A percentile compares a stretch with the other conserved stretches of the same genome.
These are phyloP conservation scores for Drosophila neoperkinsi DNA, from an alignment of 2,888 invertebrate species.

Conservation along the genomic window DNA sequence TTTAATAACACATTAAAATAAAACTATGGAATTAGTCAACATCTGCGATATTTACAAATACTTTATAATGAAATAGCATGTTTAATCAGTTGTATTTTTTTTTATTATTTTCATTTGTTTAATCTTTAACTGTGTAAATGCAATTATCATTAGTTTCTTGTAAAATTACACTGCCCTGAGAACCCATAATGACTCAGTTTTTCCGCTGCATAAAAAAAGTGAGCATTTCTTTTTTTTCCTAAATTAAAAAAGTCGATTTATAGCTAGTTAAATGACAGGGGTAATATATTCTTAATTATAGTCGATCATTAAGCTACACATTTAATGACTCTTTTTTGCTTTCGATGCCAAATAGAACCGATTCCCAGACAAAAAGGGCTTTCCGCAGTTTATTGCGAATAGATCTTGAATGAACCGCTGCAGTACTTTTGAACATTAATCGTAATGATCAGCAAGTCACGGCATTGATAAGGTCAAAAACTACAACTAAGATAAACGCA, in stretches of 20 bases:
- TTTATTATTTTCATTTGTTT: neutral
- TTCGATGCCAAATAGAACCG: constrained; percentile 5
- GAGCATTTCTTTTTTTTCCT: neutral
- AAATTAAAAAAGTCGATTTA: constrained; percentile 6
- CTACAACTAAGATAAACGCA: constrained; percentile 10
- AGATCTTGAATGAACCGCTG: neutral
- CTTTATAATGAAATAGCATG: neutral
- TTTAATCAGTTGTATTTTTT: too few species aligned
- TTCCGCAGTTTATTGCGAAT: constrained; percentile 10
- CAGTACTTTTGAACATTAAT: constrained; percentile 7
- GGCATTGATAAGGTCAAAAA: constrained; percentile 17
- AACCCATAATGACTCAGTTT: constrained; percentile 10
- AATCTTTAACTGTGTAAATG: neutral
- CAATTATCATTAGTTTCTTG: constrained; percentile 9
- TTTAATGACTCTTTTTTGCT: constrained; percentile 31
- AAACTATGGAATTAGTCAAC: neutral
- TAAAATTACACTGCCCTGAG: neutral
- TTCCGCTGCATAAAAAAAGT: constrained; percentile 7
- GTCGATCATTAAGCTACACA: constrained; percentile 36
- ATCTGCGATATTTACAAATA: neutral
- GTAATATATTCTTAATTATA: constrained; percentile 21
- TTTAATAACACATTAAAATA: neutral
- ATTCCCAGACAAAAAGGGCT: constrained; percentile 14
- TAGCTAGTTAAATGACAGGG: constrained; percentile 2
- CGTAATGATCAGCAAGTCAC: constrained; percentile 20